Evolutionary conservation across 2,113 vertebrate species (phyloP), one percentile per base, ranked within the genome.

Genomic region (Callorhinus ursinus): DNA sequence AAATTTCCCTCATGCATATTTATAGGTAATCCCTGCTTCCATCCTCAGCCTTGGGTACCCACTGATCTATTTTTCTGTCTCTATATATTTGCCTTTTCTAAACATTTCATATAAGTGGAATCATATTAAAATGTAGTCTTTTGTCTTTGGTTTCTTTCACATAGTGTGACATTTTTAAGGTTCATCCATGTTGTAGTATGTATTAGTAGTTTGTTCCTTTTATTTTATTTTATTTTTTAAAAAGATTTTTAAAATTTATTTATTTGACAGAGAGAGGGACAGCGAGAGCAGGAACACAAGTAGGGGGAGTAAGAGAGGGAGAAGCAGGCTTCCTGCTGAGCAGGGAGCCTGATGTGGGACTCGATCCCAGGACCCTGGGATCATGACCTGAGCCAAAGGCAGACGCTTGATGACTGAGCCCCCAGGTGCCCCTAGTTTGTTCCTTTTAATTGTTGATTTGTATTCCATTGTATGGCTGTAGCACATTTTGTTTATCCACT

Each of bases 61-160:
- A 15, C 33, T 88, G 15, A 42, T 89, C 71, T 61, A 3, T 2
- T 59, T 85, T 80, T 85, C 4, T 53, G 19, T 42, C 36, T 77
- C 9, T 55, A 26, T 92, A 79, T 36, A 94, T 80, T 94, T 94
- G 39, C 42, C 49, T 96, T 88, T 57, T 67, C 33, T 84, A 89
- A 85, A 86, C 55, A 42, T 67, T 84, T 94, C 12, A 53, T 33
- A 1, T 72, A 74, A 74, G 42, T 72, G 28, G 18, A 57, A 21
- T 65, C 31, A 39, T 63, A 46, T n/a, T 15, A 26, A 33, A 42
- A n/a, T 63, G 2, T 81, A 19, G 14, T 14, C 89, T 72, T 93
- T 95, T 85, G 36, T 90, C 11, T 80, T 87, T 71, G n/a, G 11
- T 79, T 88, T 88, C 46, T 84, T 83, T 49, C 39, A 88, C 67